A percentile compares a stretch with the other conserved stretches of the same genome.
Evolutionary conservation across 1,140 invertebrate genomes (phyloP).

Genomic region (Drosophila pseudoananassae): DNA sequence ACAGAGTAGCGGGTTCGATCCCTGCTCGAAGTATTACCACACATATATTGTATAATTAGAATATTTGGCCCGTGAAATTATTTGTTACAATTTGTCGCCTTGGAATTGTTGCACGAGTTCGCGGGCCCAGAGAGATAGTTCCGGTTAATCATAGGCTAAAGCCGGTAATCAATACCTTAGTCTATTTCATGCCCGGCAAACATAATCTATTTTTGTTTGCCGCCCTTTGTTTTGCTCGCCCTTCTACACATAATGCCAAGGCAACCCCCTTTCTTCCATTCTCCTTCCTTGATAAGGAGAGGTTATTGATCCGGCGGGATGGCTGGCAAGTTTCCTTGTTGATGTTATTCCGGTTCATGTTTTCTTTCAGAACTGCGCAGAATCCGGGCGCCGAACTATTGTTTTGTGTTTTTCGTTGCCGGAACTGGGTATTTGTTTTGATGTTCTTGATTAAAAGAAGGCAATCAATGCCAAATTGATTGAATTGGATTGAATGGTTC

Average conservation of each 20-base stretch:
- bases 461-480: constrained; percentile 22
- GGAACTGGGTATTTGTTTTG: constrained; percentile 30
- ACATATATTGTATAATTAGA: too few relatives aligned
- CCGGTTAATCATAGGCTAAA: constrained; percentile 81
- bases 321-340: constrained; percentile 58
- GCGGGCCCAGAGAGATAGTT: constrained; percentile 67
- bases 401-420: constrained; percentile 47
- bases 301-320: constrained; percentile 66
- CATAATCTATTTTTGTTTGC: constrained; percentile 36
- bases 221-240: constrained; percentile 20
- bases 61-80: constrained; percentile 41
- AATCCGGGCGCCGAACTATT: constrained; percentile 55
- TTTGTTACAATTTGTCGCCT: constrained; percentile 68
- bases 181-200: constrained; percentile 82
- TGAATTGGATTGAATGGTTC: constrained; percentile 18
- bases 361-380: constrained; percentile 55
- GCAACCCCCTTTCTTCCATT: constrained; percentile 31
- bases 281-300: constrained; percentile 42
- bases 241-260: constrained; percentile 27
- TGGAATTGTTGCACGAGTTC: constrained; percentile 61
- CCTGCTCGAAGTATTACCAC: background rate
- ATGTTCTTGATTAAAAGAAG: constrained; percentile 31
- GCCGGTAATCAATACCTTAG: constrained; percentile 70
- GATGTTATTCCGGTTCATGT: constrained; percentile 45
- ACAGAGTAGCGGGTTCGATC: constrained; percentile 39